These are phyloP conservation scores for Moxostoma hubbsi DNA, from an alignment of 2,797 vertebrate species.

Conservation along the genomic window DNA sequence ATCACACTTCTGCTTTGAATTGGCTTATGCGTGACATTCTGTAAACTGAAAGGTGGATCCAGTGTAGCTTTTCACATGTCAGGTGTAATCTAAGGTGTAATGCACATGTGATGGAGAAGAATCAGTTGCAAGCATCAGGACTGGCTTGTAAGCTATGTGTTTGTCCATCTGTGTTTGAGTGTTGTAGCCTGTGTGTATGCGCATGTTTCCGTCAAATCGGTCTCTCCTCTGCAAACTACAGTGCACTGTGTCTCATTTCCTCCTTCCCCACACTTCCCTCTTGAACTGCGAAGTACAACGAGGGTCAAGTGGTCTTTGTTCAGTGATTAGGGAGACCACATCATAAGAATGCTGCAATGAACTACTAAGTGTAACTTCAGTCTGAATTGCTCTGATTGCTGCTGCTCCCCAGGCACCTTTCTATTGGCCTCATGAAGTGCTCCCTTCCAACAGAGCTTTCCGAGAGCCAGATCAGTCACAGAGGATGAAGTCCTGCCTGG, in stretches of 20 bases:
- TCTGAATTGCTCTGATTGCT: not conserved
- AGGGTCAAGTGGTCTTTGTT: conserved; percentile 27
- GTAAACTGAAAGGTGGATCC: conserved; percentile 18
- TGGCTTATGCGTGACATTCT: not conserved
- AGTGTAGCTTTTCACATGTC: conserved; percentile 8
- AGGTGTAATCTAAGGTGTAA: too few species aligned
- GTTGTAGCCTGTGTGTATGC: not conserved
- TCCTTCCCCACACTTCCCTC: not conserved
- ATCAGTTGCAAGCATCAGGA: not conserved
- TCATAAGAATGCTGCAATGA: not conserved
- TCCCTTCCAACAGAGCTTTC: not conserved
- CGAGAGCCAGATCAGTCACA: conserved; percentile 2
- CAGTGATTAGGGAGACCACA: not conserved
- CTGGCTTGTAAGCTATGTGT: not conserved
- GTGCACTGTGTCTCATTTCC: not conserved
- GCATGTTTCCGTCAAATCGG: not conserved
- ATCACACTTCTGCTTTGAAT: not conserved
- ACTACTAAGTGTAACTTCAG: conserved; percentile 11
- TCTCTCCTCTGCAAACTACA: not conserved
- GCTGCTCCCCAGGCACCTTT: not conserved
- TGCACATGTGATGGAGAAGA: not conserved
- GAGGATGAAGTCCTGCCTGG: not conserved
- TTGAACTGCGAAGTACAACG: conserved; percentile 3
- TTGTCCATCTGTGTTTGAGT: conserved; percentile 3
- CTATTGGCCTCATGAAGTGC: not conserved